A percentile compares a stretch with the other conserved stretches of the same genome.
Conservation (phyloP, 1,140 invertebrate species). For the Mercenaria mercenaria region DNA sequence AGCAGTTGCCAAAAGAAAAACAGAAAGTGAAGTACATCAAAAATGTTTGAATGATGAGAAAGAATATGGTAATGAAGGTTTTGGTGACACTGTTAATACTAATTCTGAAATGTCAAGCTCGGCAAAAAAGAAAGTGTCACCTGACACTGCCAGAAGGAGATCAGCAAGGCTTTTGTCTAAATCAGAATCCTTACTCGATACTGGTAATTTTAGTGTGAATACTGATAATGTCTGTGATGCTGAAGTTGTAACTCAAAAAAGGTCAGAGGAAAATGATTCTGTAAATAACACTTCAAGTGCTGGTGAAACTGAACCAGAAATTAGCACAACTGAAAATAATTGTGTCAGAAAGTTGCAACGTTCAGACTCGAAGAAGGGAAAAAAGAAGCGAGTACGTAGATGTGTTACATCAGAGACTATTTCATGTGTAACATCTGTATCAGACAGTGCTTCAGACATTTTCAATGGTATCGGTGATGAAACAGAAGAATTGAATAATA, state of each 20-base stretch:
- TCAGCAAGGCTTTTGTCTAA: background rate
- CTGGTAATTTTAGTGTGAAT: background rate
- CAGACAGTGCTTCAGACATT: background rate
- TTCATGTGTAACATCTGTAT: background rate
- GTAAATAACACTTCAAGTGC: background rate
- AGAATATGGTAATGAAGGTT: background rate
- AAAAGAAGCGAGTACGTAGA: background rate
- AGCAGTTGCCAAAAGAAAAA: background rate
- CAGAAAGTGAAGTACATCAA: background rate
- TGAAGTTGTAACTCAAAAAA: background rate
- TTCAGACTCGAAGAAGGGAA: background rate
- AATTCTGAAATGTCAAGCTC: background rate
- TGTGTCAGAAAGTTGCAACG: background rate
- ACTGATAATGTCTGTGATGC: background rate
- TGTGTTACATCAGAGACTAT: constrained; percentile 24
- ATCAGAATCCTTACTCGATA: background rate
- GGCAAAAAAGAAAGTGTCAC: background rate
- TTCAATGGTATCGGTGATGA: background rate
- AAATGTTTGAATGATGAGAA: background rate
- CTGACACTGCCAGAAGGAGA: background rate
- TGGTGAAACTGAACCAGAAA: background rate
- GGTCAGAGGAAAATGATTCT: background rate
- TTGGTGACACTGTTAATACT: background rate
- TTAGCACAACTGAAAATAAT: background rate
- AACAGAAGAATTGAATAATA: background rate